These are phyloP conservation scores for Neopelma chrysocephalum DNA, from an alignment of 2,797 vertebrate genomes.

Conservation along the genomic window DNA sequence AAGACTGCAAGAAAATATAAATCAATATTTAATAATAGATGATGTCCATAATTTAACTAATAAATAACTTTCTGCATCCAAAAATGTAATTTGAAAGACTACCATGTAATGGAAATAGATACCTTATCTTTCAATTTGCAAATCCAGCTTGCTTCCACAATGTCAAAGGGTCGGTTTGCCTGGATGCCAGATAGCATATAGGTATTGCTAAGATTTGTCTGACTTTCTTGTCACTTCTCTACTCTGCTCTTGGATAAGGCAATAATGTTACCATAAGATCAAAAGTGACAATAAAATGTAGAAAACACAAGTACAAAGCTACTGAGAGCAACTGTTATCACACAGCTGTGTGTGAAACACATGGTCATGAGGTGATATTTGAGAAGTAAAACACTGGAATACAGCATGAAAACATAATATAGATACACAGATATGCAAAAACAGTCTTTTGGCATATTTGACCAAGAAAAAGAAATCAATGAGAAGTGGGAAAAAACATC, in stretches of 20 bases:
- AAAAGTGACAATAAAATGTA: not conserved
- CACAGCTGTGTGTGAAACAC: not conserved
- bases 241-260: not conserved
- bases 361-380: not conserved
- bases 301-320: not conserved
- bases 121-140: not conserved
- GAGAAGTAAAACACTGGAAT: not conserved
- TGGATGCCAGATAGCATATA: not conserved
- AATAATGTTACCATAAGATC: not conserved
- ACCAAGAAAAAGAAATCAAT: not conserved
- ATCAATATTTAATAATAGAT: not conserved
- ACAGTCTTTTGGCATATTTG: not conserved
- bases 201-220: not conserved
- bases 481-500: not conserved
- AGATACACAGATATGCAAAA: not conserved
- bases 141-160: not conserved
- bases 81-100: not conserved
- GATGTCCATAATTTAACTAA: not conserved
- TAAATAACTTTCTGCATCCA: not conserved
- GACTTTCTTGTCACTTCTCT: not conserved
- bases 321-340: not conserved
- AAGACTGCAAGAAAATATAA: not conserved
- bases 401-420: not conserved
- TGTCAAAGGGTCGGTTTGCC: not conserved
- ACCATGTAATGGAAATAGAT: not conserved